These are phyloP conservation scores for Intellagama lesueurii DNA, from an alignment of 2,797 vertebrate species.

Conservation along the genomic window DNA sequence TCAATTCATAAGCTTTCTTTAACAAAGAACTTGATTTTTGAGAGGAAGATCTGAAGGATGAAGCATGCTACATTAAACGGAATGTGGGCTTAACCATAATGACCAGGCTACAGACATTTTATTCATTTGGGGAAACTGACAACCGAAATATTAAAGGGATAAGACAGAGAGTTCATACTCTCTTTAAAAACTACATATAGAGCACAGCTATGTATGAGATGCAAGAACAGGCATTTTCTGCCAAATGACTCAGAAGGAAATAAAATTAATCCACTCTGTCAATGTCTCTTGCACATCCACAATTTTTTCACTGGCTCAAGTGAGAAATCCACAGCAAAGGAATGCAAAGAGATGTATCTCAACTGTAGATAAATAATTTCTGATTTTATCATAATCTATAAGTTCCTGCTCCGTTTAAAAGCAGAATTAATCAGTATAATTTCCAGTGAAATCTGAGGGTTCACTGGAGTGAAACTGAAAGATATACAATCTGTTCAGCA, in stretches of 20 bases:
- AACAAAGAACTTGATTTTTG: conserved; percentile 46
- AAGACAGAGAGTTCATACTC: conserved; percentile 45
- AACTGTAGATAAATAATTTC: neutral
- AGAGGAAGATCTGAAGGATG: conserved; percentile 47
- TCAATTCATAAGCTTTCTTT: conserved; percentile 35
- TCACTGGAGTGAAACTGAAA: neutral
- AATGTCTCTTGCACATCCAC: conserved; percentile 1
- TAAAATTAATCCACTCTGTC: conserved; percentile 48
- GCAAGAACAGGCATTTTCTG: conserved; percentile 52
- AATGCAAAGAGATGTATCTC: neutral
- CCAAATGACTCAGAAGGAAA: conserved; percentile 54
- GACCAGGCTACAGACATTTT: conserved; percentile 44
- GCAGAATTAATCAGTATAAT: neutral
- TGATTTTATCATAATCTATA: neutral
- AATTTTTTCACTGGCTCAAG: conserved; percentile 35
- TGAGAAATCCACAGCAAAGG: conserved; percentile 1
- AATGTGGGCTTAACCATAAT: conserved; percentile 38
- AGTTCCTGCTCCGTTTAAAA: neutral
- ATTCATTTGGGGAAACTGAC: conserved; percentile 34
- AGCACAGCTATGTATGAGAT: conserved; percentile 13
- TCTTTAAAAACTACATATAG: conserved; percentile 37
- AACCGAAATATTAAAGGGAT: conserved; percentile 55
- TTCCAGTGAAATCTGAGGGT: neutral
- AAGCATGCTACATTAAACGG: conserved; percentile 41
- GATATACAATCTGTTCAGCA: neutral